phyloP scores from a whole-genome alignment of 2,888 invertebrate species.

The Dynastes maya region DNA sequence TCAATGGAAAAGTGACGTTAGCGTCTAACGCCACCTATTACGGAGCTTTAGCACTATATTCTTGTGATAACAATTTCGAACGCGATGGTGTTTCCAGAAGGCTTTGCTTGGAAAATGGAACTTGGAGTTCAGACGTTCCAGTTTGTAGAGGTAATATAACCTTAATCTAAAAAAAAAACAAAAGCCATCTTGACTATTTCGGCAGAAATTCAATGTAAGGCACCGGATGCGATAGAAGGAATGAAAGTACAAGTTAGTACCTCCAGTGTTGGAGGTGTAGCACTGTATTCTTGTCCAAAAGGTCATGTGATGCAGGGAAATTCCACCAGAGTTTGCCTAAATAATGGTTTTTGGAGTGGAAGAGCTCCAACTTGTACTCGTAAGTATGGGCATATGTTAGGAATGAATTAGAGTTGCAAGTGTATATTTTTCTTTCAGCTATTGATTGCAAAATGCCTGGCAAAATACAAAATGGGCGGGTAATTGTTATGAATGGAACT shows the following conservation, averaged over 20 bases:
- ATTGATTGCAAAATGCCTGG: constrained; percentile 89
- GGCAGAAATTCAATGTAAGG: constrained; percentile 84
- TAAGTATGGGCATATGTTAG: constrained; percentile 70
- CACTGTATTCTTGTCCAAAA: constrained; percentile 87
- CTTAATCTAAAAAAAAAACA: too few species aligned
- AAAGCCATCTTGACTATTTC: constrained; percentile 47
- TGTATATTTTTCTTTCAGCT: constrained; percentile 73
- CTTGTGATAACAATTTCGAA: constrained; percentile 86
- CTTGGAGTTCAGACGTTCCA: constrained; percentile 91
- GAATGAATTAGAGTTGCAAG: too few species aligned
- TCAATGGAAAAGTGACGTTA: constrained; percentile 83
- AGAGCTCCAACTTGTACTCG: constrained; percentile 85
- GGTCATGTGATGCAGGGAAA: constrained; percentile 88
- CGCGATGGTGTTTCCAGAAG: constrained; percentile 88
- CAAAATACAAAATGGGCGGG: constrained; percentile 87
- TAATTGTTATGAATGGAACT: constrained; percentile 88
- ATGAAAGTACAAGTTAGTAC: constrained; percentile 76
- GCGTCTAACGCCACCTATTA: constrained; percentile 92
- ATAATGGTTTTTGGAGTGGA: constrained; percentile 88
- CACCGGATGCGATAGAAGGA: constrained; percentile 78
- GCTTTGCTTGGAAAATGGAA: constrained; percentile 89
- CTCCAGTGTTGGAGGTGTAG: constrained; percentile 84
- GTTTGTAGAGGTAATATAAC: constrained; percentile 80
- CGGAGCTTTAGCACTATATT: constrained; percentile 88
- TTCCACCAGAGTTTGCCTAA: constrained; percentile 82